A percentile compares a stretch with the other conserved stretches of the same genome.
These are phyloP conservation scores for Lacerta agilis DNA, from an alignment of 2,797 vertebrate species.

Conservation along the genomic window DNA sequence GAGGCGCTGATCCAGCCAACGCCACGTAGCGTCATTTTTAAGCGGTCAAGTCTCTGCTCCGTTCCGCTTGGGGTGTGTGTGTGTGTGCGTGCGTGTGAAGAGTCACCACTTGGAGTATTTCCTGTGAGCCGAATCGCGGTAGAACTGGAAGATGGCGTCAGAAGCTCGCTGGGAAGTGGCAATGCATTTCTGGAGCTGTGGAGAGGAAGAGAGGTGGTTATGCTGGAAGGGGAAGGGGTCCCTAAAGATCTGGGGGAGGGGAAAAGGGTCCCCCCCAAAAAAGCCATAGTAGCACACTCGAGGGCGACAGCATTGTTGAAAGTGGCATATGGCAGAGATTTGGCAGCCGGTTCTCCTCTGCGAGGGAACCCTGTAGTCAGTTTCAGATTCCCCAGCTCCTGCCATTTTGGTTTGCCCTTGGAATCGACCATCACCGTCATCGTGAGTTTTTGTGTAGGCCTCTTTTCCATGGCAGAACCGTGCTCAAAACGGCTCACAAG, in stretches of 20 bases:
- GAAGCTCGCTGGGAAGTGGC: slow-evolving; percentile 85
- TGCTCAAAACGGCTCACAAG: too few species aligned
- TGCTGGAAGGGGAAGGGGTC: too few species aligned
- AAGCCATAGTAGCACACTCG: background rate
- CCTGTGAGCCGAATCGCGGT: slow-evolving; percentile 85
- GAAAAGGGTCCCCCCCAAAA: background rate
- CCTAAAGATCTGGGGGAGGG: background rate
- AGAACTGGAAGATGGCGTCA: slow-evolving; percentile 89
- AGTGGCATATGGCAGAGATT: background rate
- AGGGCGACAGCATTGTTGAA: too few species aligned
- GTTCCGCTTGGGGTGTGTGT: background rate
- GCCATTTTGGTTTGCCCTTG: too few species aligned
- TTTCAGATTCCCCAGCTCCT: background rate
- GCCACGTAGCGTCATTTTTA: fast-evolving
- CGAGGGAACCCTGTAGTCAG: background rate
- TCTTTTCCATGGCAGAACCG: too few species aligned
- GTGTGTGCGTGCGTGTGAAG: background rate
- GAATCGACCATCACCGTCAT: too few species aligned
- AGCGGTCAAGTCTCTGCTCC: too few species aligned
- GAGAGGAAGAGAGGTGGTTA: background rate
- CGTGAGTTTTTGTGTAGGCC: too few species aligned
- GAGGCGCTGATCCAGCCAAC: background rate
- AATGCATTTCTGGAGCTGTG: slow-evolving; percentile 90
- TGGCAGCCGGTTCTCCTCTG: background rate
- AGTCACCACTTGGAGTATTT: slow-evolving; percentile 88